phyloP scores from a whole-genome alignment of 2,888 invertebrate species.

The Salpingus planirostris region DNA sequence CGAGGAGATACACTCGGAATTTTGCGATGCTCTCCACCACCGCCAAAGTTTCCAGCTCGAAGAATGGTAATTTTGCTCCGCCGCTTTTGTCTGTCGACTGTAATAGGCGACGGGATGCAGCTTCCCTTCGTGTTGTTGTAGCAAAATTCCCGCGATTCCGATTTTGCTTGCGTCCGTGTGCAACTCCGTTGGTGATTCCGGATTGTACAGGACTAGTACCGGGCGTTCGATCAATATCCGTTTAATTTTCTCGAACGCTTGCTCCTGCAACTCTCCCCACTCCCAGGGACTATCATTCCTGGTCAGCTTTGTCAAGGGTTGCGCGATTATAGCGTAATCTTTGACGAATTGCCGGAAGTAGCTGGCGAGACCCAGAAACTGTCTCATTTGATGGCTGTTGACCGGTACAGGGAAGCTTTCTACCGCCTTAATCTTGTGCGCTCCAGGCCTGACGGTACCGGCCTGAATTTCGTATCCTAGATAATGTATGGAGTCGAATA shows the following conservation, averaged over 20 bases:
- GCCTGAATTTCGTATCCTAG: background rate
- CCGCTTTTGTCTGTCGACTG: background rate
- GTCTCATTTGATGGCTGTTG: background rate
- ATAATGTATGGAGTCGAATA: background rate
- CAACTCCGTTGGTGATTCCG: background rate
- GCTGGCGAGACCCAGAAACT: no score
- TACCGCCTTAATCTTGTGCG: background rate
- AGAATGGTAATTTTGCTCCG: background rate
- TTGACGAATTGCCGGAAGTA: background rate
- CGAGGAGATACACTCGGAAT: slow-evolving; percentile 1
- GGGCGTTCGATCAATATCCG: background rate
- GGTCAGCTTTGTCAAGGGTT: no score
- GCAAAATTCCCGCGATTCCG: slow-evolving; percentile 1
- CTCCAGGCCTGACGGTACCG: background rate
- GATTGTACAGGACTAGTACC: background rate
- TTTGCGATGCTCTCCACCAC: background rate
- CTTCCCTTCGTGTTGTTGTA: background rate
- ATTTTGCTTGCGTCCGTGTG: background rate
- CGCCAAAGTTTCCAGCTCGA: slow-evolving; percentile 1
- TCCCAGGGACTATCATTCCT: no score
- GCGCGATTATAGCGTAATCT: background rate
- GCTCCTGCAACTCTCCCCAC: no score
- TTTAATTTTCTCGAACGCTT: background rate
- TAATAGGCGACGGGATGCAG: background rate
- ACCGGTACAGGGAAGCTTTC: background rate